Evolutionary conservation across 2,797 vertebrate genomes (phyloP), one percentile per base, ranked within the genome.

Genomic region (Chloroceryle inda): DNA sequence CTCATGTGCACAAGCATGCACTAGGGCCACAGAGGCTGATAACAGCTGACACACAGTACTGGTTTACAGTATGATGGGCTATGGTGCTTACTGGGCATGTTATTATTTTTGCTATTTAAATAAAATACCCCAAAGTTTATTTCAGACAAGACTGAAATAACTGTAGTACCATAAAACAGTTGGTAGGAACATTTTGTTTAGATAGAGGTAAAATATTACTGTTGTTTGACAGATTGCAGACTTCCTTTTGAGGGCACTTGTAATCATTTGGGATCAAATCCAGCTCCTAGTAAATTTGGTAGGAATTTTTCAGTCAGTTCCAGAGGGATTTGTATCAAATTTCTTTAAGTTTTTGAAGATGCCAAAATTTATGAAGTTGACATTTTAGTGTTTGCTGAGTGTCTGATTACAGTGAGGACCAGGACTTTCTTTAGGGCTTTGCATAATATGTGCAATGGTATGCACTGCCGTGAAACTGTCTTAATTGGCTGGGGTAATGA

Each of bases 211-310:
- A 89, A 94, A 67, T 80, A 88, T 37, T 71, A 14, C 6, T 64
- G 35, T 85, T 58, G 16, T 90, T 91, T 44, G 78, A 44, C 45
- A 85, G 62, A 77, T 81, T 88, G 49, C 62, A 85, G 59, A 50
- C 24, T 92, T 94, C 72, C 91, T 96, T 96, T 94, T 94, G 76
- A 78, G 72, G 87, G 37, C 64, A 80, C 94, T 80, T 82, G 40
- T 67, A 92, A 38, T 88, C 89, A 68, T 68, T 68, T 93, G 82
- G 75, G 76, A 88, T 29, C 29, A 77, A 96, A 91, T 96, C 79
- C 82, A 91, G 69, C 82, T 85, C 71, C 62, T 74, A 89, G 53
- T 80, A 85, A 80, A 92, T 29, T 72, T 74, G 18, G 33, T 61
- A 61, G 45, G 53, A 93, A 74, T 85, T 38, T 81, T 89, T 95